Conservation (phyloP, 1,140 invertebrate species). For the Drosophila murphyi region DNA sequence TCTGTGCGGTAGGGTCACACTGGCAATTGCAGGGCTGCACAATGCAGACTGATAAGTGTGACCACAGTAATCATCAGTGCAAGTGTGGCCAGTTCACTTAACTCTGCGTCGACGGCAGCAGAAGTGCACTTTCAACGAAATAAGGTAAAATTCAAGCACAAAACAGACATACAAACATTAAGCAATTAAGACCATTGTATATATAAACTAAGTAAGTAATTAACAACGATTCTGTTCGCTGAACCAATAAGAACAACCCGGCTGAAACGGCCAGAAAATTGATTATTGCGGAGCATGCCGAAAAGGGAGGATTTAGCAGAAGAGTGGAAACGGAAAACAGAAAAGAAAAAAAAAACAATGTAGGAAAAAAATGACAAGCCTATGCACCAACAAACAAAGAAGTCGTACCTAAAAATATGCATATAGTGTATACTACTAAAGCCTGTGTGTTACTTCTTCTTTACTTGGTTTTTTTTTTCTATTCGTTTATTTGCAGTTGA, state of each 20-base stretch:
- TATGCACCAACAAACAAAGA: slow-evolving; percentile 65
- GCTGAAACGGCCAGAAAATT: slow-evolving; percentile 43
- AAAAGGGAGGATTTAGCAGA: slow-evolving; percentile 75
- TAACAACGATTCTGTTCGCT: slow-evolving; percentile 12
- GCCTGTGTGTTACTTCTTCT: not conserved
- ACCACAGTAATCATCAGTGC: not conserved
- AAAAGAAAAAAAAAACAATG: slow-evolving; percentile 46
- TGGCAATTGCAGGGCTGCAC: slow-evolving; percentile 17
- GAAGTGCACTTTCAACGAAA: slow-evolving; percentile 78
- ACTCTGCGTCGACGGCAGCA: slow-evolving; percentile 37
- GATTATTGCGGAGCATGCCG: slow-evolving; percentile 80
- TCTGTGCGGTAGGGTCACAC: not conserved
- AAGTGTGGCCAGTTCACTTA: slow-evolving; percentile 50
- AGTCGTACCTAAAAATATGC: slow-evolving; percentile 44
- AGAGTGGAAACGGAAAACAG: slow-evolving; percentile 43
- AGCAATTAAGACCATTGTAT: slow-evolving; percentile 56
- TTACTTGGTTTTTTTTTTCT: not conserved
- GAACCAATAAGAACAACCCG: slow-evolving; percentile 3
- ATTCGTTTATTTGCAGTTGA: slow-evolving; percentile 61
- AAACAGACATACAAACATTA: slow-evolving; percentile 48
- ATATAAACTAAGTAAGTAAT: slow-evolving; percentile 4
- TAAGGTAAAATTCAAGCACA: slow-evolving; percentile 72
- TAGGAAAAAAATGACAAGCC: slow-evolving; percentile 52
- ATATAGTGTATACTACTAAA: slow-evolving; percentile 30
- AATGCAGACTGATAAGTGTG: slow-evolving; percentile 10